Conservation (phyloP, 2,113 vertebrate genomes). For the Dendropsophus ebraccatus region DNA sequence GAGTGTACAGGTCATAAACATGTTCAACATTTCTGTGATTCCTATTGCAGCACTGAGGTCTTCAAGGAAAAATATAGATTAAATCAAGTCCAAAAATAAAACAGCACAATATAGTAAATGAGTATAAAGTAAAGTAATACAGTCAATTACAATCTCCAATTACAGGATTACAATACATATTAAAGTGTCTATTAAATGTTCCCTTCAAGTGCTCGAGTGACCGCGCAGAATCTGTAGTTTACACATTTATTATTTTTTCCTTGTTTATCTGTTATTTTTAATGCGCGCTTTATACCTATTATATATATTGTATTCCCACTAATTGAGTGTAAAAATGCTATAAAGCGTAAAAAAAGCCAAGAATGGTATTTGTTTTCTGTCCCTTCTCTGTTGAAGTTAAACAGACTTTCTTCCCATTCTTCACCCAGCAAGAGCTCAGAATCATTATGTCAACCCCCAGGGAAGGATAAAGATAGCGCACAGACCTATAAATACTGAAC, state of each 20-base stretch:
- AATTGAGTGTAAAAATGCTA: neutral
- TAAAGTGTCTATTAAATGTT: neutral
- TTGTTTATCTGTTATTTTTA: neutral
- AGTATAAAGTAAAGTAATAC: too few relatives aligned
- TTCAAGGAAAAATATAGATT: too few relatives aligned
- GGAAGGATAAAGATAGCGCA: constrained; percentile 25
- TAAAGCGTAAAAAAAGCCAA: neutral
- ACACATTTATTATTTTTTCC: neutral
- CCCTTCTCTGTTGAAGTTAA: neutral
- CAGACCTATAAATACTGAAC: constrained; percentile 14
- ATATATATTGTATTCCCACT: neutral
- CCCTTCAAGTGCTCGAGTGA: neutral
- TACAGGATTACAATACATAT: neutral
- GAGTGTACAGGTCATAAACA: too few relatives aligned
- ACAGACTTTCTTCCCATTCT: constrained; percentile 24
- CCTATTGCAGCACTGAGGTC: neutral
- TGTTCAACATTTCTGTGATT: too few relatives aligned
- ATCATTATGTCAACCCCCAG: neutral
- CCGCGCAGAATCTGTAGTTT: neutral
- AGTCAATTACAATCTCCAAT: neutral
- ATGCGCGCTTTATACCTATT: neutral
- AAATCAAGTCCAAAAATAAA: neutral
- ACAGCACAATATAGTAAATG: neutral
- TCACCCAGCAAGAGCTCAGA: constrained; percentile 20
- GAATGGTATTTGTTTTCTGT: neutral